Evolutionary conservation across 1,140 invertebrate species (phyloP).

Genomic region (Brachionus rotundiformis): DNA sequence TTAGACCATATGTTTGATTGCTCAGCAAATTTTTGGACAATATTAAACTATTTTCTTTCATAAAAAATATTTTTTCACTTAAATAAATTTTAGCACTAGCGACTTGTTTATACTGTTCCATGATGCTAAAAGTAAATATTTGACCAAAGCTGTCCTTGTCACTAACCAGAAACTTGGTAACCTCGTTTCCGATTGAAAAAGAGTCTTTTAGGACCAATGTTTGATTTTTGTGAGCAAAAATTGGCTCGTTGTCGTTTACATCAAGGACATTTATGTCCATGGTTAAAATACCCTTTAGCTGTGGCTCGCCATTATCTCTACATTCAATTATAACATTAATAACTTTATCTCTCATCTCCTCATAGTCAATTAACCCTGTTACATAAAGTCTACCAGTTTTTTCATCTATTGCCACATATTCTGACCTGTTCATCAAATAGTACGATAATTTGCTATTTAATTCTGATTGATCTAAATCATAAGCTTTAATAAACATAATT

Average conservation of each 20-base stretch:
- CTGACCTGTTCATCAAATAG: not conserved
- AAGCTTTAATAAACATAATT: not conserved
- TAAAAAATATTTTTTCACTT: constrained; percentile 18
- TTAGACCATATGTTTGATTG: constrained; percentile 26
- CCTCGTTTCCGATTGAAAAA: constrained; percentile 13
- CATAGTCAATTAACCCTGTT: not conserved
- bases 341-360: not conserved
- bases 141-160: constrained; percentile 32
- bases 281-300: not conserved
- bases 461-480: not conserved
- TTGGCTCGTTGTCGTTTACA: constrained; percentile 42
- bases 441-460: constrained; percentile 13
- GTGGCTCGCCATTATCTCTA: not conserved
- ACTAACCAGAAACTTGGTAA: not conserved
- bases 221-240: constrained; percentile 13
- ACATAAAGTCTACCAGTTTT: not conserved
- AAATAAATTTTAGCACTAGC: not conserved
- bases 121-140: constrained; percentile 24
- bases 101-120: constrained; percentile 14
- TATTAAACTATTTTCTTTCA: constrained; percentile 46
- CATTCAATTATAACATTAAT: not conserved
- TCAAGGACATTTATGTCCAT: not conserved
- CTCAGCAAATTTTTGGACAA: constrained; percentile 25
- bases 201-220: constrained; percentile 18
- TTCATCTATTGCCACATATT: constrained; percentile 11